Conservation (phyloP, 2,113 vertebrate species). For the Myotis davidii region DNA sequence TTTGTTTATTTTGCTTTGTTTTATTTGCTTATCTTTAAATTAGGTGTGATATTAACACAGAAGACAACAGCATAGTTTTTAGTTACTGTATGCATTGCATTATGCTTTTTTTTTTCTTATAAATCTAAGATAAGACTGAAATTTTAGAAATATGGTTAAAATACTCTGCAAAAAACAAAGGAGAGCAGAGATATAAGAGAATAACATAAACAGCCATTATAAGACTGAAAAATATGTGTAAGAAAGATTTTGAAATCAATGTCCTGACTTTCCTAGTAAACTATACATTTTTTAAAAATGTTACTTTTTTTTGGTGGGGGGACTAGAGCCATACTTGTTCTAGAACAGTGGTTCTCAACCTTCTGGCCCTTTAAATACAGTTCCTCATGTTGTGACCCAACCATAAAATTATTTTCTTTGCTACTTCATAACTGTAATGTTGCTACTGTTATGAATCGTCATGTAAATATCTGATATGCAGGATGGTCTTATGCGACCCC, state of each 20-base stretch:
- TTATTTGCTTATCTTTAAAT: not conserved
- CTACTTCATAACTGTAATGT: too few species aligned
- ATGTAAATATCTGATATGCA: too few species aligned
- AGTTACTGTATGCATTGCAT: not conserved
- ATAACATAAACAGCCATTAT: not conserved
- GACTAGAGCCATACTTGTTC: not conserved
- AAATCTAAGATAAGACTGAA: not conserved
- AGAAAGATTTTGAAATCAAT: not conserved
- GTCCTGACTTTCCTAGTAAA: not conserved
- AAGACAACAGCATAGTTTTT: not conserved
- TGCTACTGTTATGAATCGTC: too few species aligned
- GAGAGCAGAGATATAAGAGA: not conserved
- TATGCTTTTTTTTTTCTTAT: not conserved
- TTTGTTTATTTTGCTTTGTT: not conserved
- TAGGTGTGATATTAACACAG: not conserved
- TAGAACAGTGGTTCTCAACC: not conserved
- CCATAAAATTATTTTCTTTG: too few species aligned
- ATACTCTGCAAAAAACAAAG: not conserved
- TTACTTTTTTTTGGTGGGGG: not conserved
- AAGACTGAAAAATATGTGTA: not conserved
- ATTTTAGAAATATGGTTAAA: not conserved
- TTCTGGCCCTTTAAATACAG: too few species aligned
- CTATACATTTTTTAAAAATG: not conserved
- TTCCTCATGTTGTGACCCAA: too few species aligned
- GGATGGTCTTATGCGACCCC: too few species aligned